A percentile compares a stretch with the other conserved stretches of the same genome.
These are phyloP conservation scores for Podiceps cristatus DNA, from an alignment of 2,113 vertebrate species.

Conservation along the genomic window DNA sequence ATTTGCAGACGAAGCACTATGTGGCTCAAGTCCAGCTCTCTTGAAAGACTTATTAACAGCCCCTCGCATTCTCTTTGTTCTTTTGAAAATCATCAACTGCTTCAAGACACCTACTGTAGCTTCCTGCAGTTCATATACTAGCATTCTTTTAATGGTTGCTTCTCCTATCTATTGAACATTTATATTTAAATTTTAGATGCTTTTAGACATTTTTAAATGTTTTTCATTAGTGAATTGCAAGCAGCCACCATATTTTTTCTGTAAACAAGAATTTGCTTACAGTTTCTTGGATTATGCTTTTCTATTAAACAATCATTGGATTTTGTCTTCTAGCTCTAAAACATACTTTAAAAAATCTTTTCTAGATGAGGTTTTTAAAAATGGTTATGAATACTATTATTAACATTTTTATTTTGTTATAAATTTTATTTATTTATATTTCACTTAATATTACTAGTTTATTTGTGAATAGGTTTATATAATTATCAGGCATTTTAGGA, in stretches of 20 bases:
- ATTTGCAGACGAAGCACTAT: conserved; percentile 64
- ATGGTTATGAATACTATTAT: not conserved
- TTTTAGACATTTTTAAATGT: not conserved
- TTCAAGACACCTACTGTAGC: conserved; percentile 36
- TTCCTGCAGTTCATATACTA: conserved; percentile 6
- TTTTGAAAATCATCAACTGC: conserved; percentile 51
- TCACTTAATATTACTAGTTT: not conserved
- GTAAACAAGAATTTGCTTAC: not conserved
- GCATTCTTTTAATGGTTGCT: not conserved
- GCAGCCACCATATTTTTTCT: not conserved
- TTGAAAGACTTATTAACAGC: conserved; percentile 62
- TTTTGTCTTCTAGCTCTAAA: not conserved
- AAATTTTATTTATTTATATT: not conserved
- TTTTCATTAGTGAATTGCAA: not conserved
- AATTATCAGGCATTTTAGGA: not conserved
- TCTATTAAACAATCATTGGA: not conserved
- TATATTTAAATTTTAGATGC: not conserved
- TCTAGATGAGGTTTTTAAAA: fast-evolving
- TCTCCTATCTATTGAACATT: not conserved
- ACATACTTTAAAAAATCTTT: not conserved
- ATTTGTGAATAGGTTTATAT: not conserved
- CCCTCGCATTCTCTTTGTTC: conserved; percentile 65
- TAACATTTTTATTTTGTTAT: not conserved
- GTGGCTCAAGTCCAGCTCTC: conserved; percentile 56
- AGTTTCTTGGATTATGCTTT: not conserved